Percentiles rank a stretch among this genome's conserved stretches.
These are phyloP conservation scores for Drosophila ironensis DNA, from an alignment of 1,140 invertebrate species.

Conservation along the genomic window DNA sequence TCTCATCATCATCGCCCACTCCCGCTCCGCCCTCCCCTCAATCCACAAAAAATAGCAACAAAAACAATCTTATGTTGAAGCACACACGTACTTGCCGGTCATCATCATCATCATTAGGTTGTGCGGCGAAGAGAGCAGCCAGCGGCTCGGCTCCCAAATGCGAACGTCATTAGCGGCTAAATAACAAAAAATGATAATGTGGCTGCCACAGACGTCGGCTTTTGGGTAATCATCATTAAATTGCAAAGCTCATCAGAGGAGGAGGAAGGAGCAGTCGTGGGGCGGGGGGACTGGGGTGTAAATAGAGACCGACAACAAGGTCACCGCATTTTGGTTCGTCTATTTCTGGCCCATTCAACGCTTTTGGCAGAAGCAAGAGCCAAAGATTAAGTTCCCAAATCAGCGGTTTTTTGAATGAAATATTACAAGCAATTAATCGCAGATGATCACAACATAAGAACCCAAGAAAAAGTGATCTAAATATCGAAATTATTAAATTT, in stretches of 20 bases:
- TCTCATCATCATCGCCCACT: slow-evolving; percentile 70
- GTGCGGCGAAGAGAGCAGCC: slow-evolving; percentile 14
- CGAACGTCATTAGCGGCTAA: slow-evolving; percentile 79
- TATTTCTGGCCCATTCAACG: slow-evolving; percentile 11
- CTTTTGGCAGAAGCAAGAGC: background rate
- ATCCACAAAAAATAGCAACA: slow-evolving; percentile 22
- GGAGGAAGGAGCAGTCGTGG: background rate
- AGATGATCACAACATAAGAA: no score
- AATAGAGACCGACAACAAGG: slow-evolving; percentile 28
- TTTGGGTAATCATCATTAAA: slow-evolving; percentile 80
- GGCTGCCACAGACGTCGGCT: slow-evolving; percentile 51
- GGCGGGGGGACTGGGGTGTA: background rate
- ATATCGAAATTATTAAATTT: no score
- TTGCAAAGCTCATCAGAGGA: slow-evolving; percentile 38
- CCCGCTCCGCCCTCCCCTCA: background rate
- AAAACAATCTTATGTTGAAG: slow-evolving; percentile 69
- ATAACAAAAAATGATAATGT: slow-evolving; percentile 81
- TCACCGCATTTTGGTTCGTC: slow-evolving; percentile 23
- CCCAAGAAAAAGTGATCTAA: no score
- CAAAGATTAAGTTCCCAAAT: background rate
- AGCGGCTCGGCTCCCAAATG: slow-evolving; percentile 62
- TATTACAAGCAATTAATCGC: no score
- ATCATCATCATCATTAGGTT: slow-evolving; percentile 81
- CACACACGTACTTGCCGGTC: slow-evolving; percentile 55
- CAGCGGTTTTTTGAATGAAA: background rate